Evolutionary conservation across 1,140 invertebrate species (phyloP).

Genomic region (Trialeurodes vaporariorum): DNA sequence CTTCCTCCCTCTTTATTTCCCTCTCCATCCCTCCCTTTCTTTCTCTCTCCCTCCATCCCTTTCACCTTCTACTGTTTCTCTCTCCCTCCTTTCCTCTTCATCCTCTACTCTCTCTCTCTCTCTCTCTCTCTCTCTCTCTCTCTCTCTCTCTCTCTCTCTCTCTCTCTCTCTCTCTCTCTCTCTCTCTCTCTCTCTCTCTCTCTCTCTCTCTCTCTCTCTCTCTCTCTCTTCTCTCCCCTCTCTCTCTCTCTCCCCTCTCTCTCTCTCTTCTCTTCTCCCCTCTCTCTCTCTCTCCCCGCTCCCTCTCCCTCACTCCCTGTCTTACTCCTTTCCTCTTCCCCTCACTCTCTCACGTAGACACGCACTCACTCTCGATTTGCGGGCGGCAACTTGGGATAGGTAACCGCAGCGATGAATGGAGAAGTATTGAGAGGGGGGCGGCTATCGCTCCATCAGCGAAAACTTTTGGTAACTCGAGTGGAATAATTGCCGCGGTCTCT

Average conservation of each 20-base stretch:
- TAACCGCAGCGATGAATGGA: too few relatives aligned
- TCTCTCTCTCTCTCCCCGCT: background rate
- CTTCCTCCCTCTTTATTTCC: background rate
- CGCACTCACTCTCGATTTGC: too few relatives aligned
- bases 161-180: background rate
- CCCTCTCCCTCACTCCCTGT: background rate
- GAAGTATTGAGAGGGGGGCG: too few relatives aligned
- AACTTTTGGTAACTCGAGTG: too few relatives aligned
- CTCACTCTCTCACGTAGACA: too few relatives aligned
- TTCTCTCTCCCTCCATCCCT: background rate
- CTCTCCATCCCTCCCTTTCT: background rate
- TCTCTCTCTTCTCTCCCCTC: background rate
- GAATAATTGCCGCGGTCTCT: too few relatives aligned
- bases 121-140: background rate
- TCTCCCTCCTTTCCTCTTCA: background rate
- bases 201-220: background rate
- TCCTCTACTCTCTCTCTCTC: background rate
- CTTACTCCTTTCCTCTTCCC: too few relatives aligned
- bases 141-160: background rate
- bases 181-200: background rate
- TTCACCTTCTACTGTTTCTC: background rate
- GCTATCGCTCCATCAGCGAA: too few relatives aligned
- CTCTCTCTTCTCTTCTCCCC: background rate
- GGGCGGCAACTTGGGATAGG: too few relatives aligned
- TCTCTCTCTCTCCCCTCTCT: background rate